Base-by-base conservation (phyloP, 2,888 invertebrate genomes). In the Synergus umbraculus region DNA sequence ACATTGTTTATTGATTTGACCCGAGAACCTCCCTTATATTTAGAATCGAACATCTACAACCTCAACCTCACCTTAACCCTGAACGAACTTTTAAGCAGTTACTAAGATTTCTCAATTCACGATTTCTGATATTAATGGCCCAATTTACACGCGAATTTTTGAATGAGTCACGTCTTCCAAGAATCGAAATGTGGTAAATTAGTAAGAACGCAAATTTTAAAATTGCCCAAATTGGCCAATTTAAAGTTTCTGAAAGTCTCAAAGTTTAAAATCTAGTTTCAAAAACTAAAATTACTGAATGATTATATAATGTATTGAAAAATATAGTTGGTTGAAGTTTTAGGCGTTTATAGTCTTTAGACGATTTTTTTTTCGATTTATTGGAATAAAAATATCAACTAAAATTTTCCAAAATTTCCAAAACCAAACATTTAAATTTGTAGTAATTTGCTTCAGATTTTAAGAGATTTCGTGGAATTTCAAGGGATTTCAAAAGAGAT, bases 51-150 rank as follows among this genome's bases (percentile, higher is more conserved):
- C 81, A 63, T 66, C 46, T 60, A 58, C 69, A 73, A 49, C 69
- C 76, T 80, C 76, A 78, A 80, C 76, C 81, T 81, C 78, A 66
- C 81, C 81, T 78, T 81, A 80, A 80, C 80, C 78, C 76, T 73
- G 54, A 73, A 73, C 73, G 29, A 67, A 73, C 73, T 73, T 73
- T 73, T 58, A 41, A 54, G 8, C 54, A 73, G n/a, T 54, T 73
- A 69, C 73, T 37, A 54, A 18, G 54, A 73, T 73, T 54, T 73
- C 54, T 73, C 37, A n/a, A 73, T 54, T 73, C 41, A 29, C 54
- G 10, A 15, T 54, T 73, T 37, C 37, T 37, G 54, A 37, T 73
- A 54, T 73, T 73, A 54, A 73, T 73, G 54, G 37, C 54, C 41
- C 29, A 73, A n/a, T 54, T 49, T 54, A 8, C 37, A 73, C 22